Percentiles rank a stretch among this genome's conserved stretches.
These are phyloP conservation scores for Anguilla japonica DNA, from an alignment of 2,113 vertebrate species.

Conservation along the genomic window DNA sequence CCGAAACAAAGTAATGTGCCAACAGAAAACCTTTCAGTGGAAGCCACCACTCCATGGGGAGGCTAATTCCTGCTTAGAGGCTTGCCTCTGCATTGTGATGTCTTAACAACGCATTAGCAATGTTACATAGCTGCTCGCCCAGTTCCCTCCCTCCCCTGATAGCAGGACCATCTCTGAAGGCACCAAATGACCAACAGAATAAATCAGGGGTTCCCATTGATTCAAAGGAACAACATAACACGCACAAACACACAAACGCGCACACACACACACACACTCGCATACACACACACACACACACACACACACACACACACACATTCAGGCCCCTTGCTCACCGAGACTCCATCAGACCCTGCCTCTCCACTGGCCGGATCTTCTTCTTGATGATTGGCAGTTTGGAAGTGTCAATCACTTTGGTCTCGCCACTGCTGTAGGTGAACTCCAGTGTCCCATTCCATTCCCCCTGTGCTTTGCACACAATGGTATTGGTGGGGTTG, in stretches of 20 bases:
- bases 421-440: constrained; percentile 84
- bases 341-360: constrained; percentile 80
- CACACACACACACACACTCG: too few species aligned
- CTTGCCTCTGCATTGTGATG: not conserved
- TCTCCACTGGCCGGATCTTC: constrained; percentile 77
- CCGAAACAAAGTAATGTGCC: not conserved
- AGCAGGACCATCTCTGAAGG: not conserved
- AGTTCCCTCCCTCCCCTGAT: not conserved
- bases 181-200: not conserved
- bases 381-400: constrained; percentile 79
- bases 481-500: constrained; percentile 80
- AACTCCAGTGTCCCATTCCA: constrained; percentile 89
- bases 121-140: not conserved
- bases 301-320: not conserved
- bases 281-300: too few species aligned
- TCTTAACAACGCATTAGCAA: not conserved
- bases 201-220: too few species aligned
- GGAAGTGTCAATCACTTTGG: constrained; percentile 83
- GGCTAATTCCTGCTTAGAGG: not conserved
- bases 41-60: not conserved
- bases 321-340: constrained; percentile 64
- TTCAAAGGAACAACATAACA: too few species aligned
- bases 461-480: constrained; percentile 88
- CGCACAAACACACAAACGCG: too few species aligned
- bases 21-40: not conserved